phyloP scores from a whole-genome alignment of 2,113 vertebrate genomes.

The Microcebus jonahi region DNA sequence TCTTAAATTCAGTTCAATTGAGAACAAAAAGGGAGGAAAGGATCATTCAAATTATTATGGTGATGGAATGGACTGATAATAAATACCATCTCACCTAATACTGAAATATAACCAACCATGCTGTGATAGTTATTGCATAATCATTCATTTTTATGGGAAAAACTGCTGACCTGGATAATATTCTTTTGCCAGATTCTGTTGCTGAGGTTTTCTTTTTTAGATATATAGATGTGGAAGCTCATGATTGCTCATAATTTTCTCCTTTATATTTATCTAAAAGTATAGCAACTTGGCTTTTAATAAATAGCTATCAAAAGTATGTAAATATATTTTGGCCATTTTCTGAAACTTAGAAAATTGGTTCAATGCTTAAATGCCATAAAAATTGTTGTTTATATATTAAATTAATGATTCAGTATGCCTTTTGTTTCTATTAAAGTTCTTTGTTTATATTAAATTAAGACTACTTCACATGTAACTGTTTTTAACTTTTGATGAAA shows the following conservation, averaged over 20 bases:
- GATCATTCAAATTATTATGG: neutral
- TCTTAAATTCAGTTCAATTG: neutral
- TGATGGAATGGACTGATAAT: neutral
- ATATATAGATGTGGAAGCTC: neutral
- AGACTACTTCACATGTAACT: neutral
- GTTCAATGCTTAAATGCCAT: neutral
- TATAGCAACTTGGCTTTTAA: neutral
- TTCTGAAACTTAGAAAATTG: neutral
- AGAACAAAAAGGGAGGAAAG: neutral
- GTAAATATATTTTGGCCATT: neutral
- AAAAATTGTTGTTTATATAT: neutral
- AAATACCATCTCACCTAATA: conserved; percentile 23
- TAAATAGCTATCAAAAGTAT: neutral
- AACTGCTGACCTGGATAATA: neutral
- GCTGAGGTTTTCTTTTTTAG: neutral
- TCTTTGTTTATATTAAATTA: neutral
- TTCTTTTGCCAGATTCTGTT: neutral
- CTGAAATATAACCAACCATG: neutral
- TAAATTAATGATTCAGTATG: neutral
- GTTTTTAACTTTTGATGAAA: neutral
- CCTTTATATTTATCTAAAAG: conserved; percentile 3
- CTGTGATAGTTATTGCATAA: conserved; percentile 10
- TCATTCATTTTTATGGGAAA: conserved; percentile 15
- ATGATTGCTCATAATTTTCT: neutral
- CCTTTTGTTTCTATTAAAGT: neutral